phyloP scores from a whole-genome alignment of 2,888 invertebrate species.

The Drosophila picticornis region DNA sequence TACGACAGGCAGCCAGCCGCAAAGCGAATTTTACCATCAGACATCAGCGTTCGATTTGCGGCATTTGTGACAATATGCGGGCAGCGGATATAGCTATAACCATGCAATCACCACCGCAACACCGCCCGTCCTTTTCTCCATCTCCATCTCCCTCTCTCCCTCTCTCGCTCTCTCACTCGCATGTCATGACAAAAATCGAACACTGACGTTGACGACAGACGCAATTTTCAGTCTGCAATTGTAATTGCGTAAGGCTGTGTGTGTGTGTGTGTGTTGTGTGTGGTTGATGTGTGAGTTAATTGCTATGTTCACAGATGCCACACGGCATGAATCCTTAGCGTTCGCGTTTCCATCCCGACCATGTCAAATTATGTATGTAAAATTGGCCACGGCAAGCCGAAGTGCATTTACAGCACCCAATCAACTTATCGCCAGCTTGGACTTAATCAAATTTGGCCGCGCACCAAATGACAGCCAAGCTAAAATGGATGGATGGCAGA shows the following conservation, averaged over 20 bases:
- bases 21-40: slow-evolving; percentile 34
- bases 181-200: slow-evolving; percentile 70
- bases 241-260: slow-evolving; percentile 68
- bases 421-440: slow-evolving; percentile 71
- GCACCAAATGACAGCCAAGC: slow-evolving; percentile 47
- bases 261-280: slow-evolving; percentile 12
- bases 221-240: slow-evolving; percentile 60
- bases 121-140: neutral
- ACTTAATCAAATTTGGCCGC: slow-evolving; percentile 76
- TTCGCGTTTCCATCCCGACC: slow-evolving; percentile 39
- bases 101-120: slow-evolving; percentile 18
- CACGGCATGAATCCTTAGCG: slow-evolving; percentile 15
- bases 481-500: slow-evolving; percentile 35
- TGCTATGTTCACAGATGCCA: slow-evolving; percentile 56
- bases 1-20: slow-evolving; percentile 20
- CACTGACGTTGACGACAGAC: slow-evolving; percentile 56
- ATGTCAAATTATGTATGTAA: slow-evolving; percentile 60
- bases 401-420: slow-evolving; percentile 51
- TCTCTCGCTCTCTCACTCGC: neutral
- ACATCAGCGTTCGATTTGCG: slow-evolving; percentile 64
- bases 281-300: slow-evolving; percentile 49
- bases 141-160: neutral
- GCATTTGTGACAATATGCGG: slow-evolving; percentile 54
- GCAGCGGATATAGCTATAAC: slow-evolving; percentile 24
- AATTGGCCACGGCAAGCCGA: slow-evolving; percentile 38